Evolutionary conservation across 2,113 vertebrate genomes (phyloP).

Genomic region (Leptosomus discolor): DNA sequence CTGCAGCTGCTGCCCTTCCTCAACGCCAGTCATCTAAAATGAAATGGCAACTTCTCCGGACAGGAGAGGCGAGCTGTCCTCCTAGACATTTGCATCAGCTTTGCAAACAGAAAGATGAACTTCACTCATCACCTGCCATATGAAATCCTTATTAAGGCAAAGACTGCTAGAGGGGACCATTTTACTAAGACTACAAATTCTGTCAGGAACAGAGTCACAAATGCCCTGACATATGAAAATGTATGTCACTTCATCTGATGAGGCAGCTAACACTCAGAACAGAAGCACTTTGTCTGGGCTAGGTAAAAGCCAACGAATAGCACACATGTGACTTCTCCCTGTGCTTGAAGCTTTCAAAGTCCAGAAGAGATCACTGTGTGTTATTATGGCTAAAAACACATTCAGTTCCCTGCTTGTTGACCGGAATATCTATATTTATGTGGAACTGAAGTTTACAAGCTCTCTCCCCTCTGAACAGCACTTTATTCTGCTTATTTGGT

Average conservation of each 20-base stretch:
- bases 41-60: neutral
- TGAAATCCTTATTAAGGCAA: slow-evolving; percentile 37
- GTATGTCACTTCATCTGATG: slow-evolving; percentile 36
- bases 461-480: neutral
- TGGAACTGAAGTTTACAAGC: neutral
- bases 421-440: neutral
- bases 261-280: slow-evolving; percentile 48
- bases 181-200: slow-evolving; percentile 30
- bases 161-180: slow-evolving; percentile 27
- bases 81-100: neutral
- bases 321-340: neutral
- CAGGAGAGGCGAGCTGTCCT: neutral
- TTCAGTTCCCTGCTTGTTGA: neutral
- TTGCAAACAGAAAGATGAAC: slow-evolving; percentile 37
- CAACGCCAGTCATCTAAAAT: neutral
- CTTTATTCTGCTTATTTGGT: neutral
- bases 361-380: neutral
- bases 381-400: neutral
- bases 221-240: slow-evolving; percentile 44
- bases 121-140: slow-evolving; percentile 48
- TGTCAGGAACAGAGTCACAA: slow-evolving; percentile 44
- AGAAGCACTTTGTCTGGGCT: neutral
- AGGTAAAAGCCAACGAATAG: neutral
- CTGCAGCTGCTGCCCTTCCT: neutral
- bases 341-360: neutral